Base-by-base conservation (phyloP, 2,888 invertebrate species). In the Nomada ferruginata region DNA sequence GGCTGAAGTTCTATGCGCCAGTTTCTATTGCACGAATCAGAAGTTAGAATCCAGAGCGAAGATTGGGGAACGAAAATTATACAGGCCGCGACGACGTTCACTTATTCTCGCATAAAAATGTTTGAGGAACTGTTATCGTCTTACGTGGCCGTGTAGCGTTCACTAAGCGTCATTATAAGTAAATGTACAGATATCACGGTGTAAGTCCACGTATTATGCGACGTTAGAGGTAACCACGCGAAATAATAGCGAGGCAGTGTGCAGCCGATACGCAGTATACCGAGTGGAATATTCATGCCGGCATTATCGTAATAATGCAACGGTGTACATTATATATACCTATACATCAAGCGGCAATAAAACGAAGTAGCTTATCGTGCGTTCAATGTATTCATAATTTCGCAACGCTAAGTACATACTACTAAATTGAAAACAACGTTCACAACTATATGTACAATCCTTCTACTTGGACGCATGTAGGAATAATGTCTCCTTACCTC, bases 161-260 rank as follows among this genome's bases (percentile, higher is more conserved):
- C 47, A 15, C 29, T 7, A 7, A 11, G 15, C 55, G 42, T 50
- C 26, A 61, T 64, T 68, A 66, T 36, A 78, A 53, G 64, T 78
- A 68, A 66, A 59, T 70, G 61, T 77, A 50, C 59, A 60, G 23
- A 69, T 60, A 65, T 47, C 47, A 3, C 47, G 47, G 13, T 2
- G 60, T 60, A 75, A 68, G 75, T 52, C 59, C 44, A 9, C 60
- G 75, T 52, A 52, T 68, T 60, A 53, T 47, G 15, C 47, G 47
- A 47, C 15, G 63, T 64, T 63, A 64, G 47, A 64, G 42, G 50
- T 52, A 60, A 66, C 55, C 55, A 26, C 18, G 42, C 36, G 55
- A 36, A 63, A 50, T 55, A 75, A 52, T 23, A 18, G 26, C 42
- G 29, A 36, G 20, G 11, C 42, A 20, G 60, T 11, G 15, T 36